These are phyloP conservation scores for Semnornis frantzii DNA, from an alignment of 2,113 vertebrate species.

Conservation along the genomic window DNA sequence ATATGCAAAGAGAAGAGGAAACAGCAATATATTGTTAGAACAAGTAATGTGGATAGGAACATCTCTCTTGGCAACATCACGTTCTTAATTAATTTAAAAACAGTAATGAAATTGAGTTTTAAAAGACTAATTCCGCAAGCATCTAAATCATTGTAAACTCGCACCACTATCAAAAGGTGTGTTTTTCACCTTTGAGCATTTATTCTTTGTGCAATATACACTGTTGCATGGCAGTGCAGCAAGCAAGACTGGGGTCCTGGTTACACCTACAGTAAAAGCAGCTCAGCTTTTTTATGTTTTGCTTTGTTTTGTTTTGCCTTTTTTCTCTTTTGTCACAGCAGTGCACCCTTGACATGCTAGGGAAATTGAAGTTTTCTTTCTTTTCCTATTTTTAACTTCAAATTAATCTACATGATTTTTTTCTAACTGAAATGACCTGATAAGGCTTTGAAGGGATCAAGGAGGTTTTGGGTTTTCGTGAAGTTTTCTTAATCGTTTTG, in stretches of 20 bases:
- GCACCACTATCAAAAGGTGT: background rate
- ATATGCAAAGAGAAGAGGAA: background rate
- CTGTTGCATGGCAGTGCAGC: background rate
- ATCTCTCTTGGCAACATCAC: accelerated
- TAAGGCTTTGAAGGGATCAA: background rate
- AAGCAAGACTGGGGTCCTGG: background rate
- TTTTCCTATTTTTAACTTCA: background rate
- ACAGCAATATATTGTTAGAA: background rate
- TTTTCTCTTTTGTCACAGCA: background rate
- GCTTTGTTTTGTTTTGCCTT: too few species aligned
- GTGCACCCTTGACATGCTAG: background rate
- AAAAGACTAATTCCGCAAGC: background rate
- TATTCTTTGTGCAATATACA: background rate
- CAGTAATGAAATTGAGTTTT: background rate
- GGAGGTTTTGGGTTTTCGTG: accelerated
- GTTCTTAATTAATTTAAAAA: background rate
- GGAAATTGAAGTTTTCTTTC: background rate
- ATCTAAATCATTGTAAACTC: background rate
- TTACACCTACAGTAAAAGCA: background rate
- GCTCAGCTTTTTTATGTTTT: background rate
- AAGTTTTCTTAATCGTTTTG: background rate
- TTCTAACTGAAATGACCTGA: background rate
- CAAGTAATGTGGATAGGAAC: background rate
- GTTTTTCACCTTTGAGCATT: background rate
- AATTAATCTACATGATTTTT: background rate